Evolutionary conservation across 2,888 invertebrate species (phyloP).

Genomic region (Polydrusus cervinus): DNA sequence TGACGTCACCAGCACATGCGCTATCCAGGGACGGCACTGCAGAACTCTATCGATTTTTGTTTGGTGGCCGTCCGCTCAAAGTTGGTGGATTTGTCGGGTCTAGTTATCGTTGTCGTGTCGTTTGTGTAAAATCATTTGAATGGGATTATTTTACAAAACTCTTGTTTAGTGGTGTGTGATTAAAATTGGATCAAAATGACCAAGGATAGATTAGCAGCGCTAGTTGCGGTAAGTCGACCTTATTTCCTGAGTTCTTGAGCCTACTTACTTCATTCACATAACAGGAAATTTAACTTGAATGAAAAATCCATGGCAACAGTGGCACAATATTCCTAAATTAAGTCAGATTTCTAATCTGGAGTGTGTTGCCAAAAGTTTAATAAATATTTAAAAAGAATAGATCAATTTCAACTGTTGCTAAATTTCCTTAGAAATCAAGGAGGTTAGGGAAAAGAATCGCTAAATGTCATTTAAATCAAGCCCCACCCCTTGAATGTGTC

Average conservation of each 20-base stretch:
- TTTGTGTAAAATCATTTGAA: constrained; percentile 80
- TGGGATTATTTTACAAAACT: constrained; percentile 84
- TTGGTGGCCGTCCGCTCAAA: constrained; percentile 64
- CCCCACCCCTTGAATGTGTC: constrained; percentile 64
- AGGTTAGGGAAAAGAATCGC: constrained; percentile 65
- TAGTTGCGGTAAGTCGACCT: constrained; percentile 86
- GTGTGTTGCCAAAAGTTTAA: constrained; percentile 17
- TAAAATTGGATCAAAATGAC: constrained; percentile 79
- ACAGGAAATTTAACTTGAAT: constrained; percentile 49
- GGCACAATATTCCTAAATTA: constrained; percentile 40
- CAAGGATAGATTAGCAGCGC: constrained; percentile 97
- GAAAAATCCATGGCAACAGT: constrained; percentile 29
- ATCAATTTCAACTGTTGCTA: constrained; percentile 57
- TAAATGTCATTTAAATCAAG: constrained; percentile 58
- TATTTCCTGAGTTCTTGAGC: constrained; percentile 50
- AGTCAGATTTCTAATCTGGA: neutral
- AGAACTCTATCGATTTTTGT: constrained; percentile 87
- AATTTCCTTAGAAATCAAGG: constrained; percentile 54
- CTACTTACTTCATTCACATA: constrained; percentile 52
- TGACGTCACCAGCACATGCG: constrained; percentile 74
- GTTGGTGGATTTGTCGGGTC: constrained; percentile 68
- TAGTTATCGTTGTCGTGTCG: constrained; percentile 83
- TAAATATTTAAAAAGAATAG: constrained; percentile 5
- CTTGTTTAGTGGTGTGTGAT: constrained; percentile 80
- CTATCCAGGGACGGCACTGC: constrained; percentile 74